phyloP scores from a whole-genome alignment of 2,888 invertebrate genomes.

The Rhopalosiphum nymphaeae region DNA sequence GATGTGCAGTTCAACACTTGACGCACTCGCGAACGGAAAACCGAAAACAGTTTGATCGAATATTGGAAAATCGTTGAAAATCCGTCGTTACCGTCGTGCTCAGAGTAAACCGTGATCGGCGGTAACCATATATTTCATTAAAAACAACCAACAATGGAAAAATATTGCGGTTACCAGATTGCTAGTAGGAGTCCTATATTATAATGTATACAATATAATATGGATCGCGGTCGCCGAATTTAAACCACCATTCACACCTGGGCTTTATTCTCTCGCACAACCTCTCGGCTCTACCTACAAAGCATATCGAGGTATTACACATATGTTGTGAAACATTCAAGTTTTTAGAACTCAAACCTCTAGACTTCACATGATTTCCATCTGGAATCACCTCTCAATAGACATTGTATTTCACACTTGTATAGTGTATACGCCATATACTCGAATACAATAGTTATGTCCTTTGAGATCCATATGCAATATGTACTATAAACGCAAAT shows the following conservation, averaged over 20 bases:
- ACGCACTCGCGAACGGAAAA: background rate
- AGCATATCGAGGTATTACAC: background rate
- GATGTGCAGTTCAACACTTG: background rate
- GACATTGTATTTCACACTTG: no score
- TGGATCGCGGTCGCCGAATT: background rate
- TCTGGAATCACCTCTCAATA: no score
- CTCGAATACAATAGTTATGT: no score
- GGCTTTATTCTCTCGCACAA: background rate
- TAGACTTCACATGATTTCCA: no score
- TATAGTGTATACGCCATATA: no score
- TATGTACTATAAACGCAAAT: no score
- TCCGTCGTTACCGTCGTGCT: background rate
- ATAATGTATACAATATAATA: background rate
- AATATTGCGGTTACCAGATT: background rate
- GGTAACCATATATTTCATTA: background rate
- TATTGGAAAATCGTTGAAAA: background rate
- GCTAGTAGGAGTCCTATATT: background rate
- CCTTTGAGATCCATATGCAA: no score
- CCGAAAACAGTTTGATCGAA: background rate
- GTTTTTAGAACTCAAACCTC: no score
- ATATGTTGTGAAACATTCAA: background rate
- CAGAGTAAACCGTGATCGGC: background rate
- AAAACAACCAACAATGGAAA: background rate
- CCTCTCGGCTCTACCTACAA: background rate
- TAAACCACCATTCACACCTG: background rate